Base-by-base conservation (phyloP, 2,113 vertebrate species). In the Bolborhynchus lineola region DNA sequence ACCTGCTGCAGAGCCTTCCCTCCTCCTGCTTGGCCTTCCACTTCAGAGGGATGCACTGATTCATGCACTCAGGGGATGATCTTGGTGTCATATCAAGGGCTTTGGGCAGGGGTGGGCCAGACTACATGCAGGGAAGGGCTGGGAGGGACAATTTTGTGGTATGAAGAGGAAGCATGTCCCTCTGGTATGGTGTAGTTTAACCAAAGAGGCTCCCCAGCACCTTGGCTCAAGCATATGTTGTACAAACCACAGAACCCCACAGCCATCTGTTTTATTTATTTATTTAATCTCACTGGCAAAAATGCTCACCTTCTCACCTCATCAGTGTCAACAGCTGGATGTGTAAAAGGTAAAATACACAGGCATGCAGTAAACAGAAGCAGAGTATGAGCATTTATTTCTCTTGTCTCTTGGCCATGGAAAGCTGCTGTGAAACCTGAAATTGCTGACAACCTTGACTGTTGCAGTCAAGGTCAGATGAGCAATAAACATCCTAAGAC, bases 401-500 rank as follows among this genome's bases (percentile, higher is more conserved):
- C 92, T 92, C 57, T 77, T 88, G 21, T 94, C 42, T 23, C 42
- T 52, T 78, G 74, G 70, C 44, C 47, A 10, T 78, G 90, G 52
- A 94, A 92, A 95, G 63, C 88, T 89, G 41, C 92, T 90, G 69
- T 75, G 77, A 96, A 96, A 91, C 26, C 50, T 69, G 87, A 91
- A 91, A 87, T 79, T 75, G 96, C 76, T 92, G 90, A 85, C 86
- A 96, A 69, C 87, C 86, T 96, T 95, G 92, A 92, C 57, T 97
- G 60, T 85, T 81, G 42, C 37, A 57, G 55, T 76, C 90, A 95
- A 97, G 97, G 95, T 97, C 96, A 97, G 55, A 72, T 62, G 19
- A 70, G 31, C 80, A 84, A 79, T 90, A 95, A 95, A 63, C 85
- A 39, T 26, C 70, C 42, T 82, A 68, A 74, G 47, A 62, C n/a